A percentile compares a stretch with the other conserved stretches of the same genome.
phyloP scores from a whole-genome alignment of 2,113 vertebrate genomes.

The Excalfactoria chinensis region DNA sequence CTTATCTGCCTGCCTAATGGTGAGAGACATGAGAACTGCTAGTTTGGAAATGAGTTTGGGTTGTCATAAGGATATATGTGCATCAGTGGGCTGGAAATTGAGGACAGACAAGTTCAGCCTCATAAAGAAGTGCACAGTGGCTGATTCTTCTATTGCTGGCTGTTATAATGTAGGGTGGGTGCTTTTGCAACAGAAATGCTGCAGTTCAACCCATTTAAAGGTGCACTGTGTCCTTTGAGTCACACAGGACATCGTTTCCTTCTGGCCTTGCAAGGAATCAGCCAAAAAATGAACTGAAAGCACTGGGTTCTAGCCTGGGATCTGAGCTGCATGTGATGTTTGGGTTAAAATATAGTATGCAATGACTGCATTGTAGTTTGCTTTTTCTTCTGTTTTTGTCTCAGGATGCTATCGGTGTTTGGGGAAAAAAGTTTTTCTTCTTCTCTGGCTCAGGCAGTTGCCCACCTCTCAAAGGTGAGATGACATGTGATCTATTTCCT shows the following conservation, averaged over 20 bases:
- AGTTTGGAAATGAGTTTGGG: background rate
- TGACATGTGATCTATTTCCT: background rate
- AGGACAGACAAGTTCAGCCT: background rate
- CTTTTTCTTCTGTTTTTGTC: background rate
- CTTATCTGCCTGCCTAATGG: background rate
- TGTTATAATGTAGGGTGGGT: background rate
- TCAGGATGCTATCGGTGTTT: background rate
- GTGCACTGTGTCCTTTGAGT: accelerated
- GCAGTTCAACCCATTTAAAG: background rate
- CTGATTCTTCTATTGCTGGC: background rate
- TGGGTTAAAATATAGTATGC: background rate
- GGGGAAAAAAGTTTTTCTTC: background rate
- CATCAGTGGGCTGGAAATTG: background rate
- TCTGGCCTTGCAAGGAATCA: background rate
- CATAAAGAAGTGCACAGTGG: background rate
- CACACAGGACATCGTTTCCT: background rate
- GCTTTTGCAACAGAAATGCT: background rate
- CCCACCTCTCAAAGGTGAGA: background rate
- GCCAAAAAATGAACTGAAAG: background rate
- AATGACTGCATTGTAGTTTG: background rate
- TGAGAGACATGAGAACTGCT: background rate
- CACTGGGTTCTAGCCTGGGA: background rate
- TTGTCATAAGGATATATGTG: background rate
- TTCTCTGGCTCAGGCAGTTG: background rate
- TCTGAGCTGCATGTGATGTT: background rate